These are phyloP conservation scores for Oryzias sinensis DNA, from an alignment of 2,797 vertebrate genomes.

Conservation along the genomic window DNA sequence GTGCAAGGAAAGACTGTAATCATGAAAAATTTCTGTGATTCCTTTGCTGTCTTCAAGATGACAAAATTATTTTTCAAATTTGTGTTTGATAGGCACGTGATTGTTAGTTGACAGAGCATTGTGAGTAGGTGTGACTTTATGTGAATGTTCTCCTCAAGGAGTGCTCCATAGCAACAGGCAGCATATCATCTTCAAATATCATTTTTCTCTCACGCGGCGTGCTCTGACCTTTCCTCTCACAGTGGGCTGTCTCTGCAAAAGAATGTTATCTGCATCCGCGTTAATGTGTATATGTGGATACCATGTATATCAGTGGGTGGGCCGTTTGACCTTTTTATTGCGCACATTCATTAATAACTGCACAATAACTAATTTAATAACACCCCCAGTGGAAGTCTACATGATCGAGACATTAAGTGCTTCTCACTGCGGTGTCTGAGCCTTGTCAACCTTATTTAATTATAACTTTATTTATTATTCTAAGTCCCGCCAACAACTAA, in stretches of 20 bases:
- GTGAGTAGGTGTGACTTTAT: conserved; percentile 42
- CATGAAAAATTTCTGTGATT: conserved; percentile 27
- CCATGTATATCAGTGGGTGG: conserved; percentile 25
- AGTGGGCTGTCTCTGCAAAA: conserved; percentile 42
- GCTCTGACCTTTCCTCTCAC: conserved; percentile 62
- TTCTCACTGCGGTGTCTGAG: conserved; percentile 22
- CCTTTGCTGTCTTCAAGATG: conserved; percentile 23
- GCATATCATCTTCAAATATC: conserved; percentile 59
- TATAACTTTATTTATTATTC: conserved; percentile 8
- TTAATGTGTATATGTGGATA: conserved; percentile 12
- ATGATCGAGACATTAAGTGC: conserved; percentile 34
- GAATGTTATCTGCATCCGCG: conserved; percentile 34
- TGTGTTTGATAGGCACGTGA: conserved; percentile 13
- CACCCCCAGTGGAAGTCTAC: conserved; percentile 15
- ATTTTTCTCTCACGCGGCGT: conserved; percentile 36
- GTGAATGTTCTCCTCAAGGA: conserved; percentile 26
- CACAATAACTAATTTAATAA: conserved; percentile 47
- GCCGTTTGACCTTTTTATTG: conserved; percentile 53
- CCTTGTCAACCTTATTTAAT: conserved; percentile 11
- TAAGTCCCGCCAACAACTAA: not conserved
- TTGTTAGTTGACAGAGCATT: conserved; percentile 43
- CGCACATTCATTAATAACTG: conserved; percentile 52
- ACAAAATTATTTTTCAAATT: conserved; percentile 13
- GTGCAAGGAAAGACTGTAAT: conserved; percentile 7
- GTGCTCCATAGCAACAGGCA: conserved; percentile 73